A percentile compares a stretch with the other conserved stretches of the same genome.
Evolutionary conservation across 2,113 vertebrate genomes (phyloP).

Genomic region (Daboia siamensis): DNA sequence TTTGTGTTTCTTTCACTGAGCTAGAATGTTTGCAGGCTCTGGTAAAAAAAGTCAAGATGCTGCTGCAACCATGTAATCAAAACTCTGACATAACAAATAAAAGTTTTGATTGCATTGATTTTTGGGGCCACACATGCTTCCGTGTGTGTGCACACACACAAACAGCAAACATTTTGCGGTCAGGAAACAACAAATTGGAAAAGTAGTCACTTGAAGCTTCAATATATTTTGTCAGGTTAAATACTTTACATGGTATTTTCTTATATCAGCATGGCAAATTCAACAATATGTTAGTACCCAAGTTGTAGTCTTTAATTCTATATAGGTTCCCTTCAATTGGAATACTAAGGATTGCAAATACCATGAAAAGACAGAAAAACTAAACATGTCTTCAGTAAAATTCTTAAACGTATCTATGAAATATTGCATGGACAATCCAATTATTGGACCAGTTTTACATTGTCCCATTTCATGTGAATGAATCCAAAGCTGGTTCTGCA

Average conservation of each 20-base stretch:
- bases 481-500: not conserved
- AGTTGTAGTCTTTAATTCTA: not conserved
- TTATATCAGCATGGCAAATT: not conserved
- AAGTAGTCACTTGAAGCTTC: not conserved
- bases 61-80: not conserved
- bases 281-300: not conserved
- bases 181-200: not conserved
- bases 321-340: not conserved
- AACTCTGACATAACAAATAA: not conserved
- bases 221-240: not conserved
- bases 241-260: not conserved
- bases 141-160: not conserved
- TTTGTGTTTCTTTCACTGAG: not conserved
- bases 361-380: not conserved
- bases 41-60: not conserved
- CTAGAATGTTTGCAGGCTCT: not conserved
- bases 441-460: not conserved
- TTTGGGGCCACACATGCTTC: not conserved
- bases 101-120: not conserved
- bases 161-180: not conserved
- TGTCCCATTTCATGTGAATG: not conserved
- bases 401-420: not conserved
- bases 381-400: not conserved
- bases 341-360: not conserved
- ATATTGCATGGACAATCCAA: not conserved